Percentiles rank a stretch among this genome's conserved stretches.
Conservation (phyloP, 2,888 invertebrate species). For the Zygaena filipendulae region DNA sequence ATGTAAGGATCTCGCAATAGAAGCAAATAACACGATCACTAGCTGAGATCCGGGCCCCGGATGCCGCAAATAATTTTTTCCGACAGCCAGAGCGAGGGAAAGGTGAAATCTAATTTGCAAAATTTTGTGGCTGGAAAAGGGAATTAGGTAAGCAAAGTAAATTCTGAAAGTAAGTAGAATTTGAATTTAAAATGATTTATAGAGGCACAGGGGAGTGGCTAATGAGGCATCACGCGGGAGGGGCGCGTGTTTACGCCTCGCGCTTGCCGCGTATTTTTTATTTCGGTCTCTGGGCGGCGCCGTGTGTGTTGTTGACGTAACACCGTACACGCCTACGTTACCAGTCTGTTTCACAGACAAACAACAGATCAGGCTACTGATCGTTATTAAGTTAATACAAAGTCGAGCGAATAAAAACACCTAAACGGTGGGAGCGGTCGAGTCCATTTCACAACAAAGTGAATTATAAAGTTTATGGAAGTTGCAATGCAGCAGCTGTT, state of each 20-base stretch:
- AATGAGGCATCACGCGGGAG: slow-evolving; percentile 65
- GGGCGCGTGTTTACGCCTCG: slow-evolving; percentile 58
- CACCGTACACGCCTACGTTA: slow-evolving; percentile 32
- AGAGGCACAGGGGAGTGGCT: slow-evolving; percentile 61
- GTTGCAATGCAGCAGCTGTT: too few relatives aligned
- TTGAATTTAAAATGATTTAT: slow-evolving; percentile 69
- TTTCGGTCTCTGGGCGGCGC: slow-evolving; percentile 41
- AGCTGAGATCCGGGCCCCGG: slow-evolving; percentile 33
- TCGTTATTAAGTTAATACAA: too few relatives aligned
- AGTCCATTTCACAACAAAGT: too few relatives aligned
- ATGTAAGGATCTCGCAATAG: slow-evolving; percentile 24
- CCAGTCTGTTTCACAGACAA: slow-evolving; percentile 5
- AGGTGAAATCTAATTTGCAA: slow-evolving; percentile 60
- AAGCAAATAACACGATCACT: slow-evolving; percentile 31
- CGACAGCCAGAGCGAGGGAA: slow-evolving; percentile 34
- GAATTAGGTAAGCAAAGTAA: slow-evolving; percentile 64
- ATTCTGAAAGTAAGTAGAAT: slow-evolving; percentile 64
- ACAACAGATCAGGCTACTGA: slow-evolving; percentile 10
- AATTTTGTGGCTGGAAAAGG: slow-evolving; percentile 50
- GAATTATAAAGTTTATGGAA: too few relatives aligned
- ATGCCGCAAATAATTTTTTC: slow-evolving; percentile 45
- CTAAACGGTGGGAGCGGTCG: too few relatives aligned
- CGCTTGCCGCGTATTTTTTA: slow-evolving; percentile 39
- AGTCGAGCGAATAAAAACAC: too few relatives aligned
- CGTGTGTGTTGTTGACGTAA: slow-evolving; percentile 31